These are phyloP conservation scores for Petromus typicus DNA, from an alignment of 2,113 vertebrate genomes.

Conservation along the genomic window DNA sequence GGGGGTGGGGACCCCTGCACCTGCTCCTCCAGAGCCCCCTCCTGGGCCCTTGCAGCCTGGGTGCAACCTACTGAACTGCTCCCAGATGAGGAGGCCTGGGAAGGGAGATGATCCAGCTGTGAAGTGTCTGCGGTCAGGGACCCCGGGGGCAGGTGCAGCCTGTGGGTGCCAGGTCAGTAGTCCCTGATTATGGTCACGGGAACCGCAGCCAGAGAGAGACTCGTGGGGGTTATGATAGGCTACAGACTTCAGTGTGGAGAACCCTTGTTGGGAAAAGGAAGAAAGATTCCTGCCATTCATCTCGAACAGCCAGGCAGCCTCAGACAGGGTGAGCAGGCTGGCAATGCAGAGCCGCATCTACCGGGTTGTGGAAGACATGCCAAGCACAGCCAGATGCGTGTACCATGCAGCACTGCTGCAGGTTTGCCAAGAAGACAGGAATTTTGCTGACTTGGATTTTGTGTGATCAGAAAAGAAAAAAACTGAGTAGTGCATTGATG, in stretches of 20 bases:
- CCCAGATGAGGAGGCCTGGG: background rate
- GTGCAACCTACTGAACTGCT: background rate
- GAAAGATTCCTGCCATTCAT: background rate
- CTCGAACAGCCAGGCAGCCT: background rate
- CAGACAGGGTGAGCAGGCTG: no score
- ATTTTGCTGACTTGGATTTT: background rate
- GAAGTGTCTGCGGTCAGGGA: background rate
- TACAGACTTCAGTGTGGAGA: background rate
- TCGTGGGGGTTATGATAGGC: background rate
- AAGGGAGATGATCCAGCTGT: background rate
- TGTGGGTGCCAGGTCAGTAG: background rate
- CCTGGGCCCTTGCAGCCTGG: background rate
- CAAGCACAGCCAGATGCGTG: accelerated
- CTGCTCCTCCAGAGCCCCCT: background rate
- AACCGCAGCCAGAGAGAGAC: background rate
- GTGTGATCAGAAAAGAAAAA: background rate
- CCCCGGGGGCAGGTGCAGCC: background rate
- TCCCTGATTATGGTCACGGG: background rate
- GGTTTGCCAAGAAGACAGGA: background rate
- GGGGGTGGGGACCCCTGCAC: background rate
- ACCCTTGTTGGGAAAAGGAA: background rate
- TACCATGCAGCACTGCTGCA: background rate
- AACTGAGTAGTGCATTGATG: background rate
- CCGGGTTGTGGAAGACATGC: background rate
- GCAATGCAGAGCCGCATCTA: background rate